These are phyloP conservation scores for Abrostola triplasia DNA, from an alignment of 2,888 invertebrate species.

Conservation along the genomic window DNA sequence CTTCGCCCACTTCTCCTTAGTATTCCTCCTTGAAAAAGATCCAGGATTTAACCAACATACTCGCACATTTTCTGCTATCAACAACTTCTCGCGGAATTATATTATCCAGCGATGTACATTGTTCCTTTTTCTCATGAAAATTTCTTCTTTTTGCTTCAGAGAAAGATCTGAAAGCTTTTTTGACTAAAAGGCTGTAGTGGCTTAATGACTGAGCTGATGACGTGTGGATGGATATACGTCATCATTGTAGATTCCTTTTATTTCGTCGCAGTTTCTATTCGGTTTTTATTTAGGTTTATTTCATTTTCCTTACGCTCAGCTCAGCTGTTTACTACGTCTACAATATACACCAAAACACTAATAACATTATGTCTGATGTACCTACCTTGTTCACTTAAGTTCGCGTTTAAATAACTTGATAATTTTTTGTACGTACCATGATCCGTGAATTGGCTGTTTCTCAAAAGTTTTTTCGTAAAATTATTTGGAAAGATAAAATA, in stretches of 20 bases:
- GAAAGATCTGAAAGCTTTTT: constrained; percentile 50
- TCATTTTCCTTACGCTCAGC: no score
- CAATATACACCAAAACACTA: no score
- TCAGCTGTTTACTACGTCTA: no score
- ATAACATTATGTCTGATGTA: no score
- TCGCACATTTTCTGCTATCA: constrained; percentile 61
- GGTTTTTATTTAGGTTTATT: neutral
- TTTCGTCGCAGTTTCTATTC: constrained; percentile 1
- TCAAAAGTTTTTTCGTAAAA: no score
- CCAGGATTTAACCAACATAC: constrained; percentile 60
- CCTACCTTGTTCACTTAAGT: no score
- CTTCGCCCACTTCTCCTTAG: constrained; percentile 49
- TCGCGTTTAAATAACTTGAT: no score
- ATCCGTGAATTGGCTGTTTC: no score
- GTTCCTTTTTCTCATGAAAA: constrained; percentile 25
- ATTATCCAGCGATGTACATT: constrained; percentile 59
- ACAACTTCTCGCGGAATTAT: constrained; percentile 68
- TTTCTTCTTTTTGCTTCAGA: constrained; percentile 43
- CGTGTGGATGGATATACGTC: constrained; percentile 23
- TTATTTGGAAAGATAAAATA: no score
- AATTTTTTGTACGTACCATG: no score
- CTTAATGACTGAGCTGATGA: constrained; percentile 48
- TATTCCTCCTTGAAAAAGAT: constrained; percentile 44
- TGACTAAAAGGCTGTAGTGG: constrained; percentile 48
- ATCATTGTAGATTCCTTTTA: constrained; percentile 19